A percentile compares a stretch with the other conserved stretches of the same genome.
Evolutionary conservation across 2,113 vertebrate genomes (phyloP).

Genomic region (Atlantisia rogersi): DNA sequence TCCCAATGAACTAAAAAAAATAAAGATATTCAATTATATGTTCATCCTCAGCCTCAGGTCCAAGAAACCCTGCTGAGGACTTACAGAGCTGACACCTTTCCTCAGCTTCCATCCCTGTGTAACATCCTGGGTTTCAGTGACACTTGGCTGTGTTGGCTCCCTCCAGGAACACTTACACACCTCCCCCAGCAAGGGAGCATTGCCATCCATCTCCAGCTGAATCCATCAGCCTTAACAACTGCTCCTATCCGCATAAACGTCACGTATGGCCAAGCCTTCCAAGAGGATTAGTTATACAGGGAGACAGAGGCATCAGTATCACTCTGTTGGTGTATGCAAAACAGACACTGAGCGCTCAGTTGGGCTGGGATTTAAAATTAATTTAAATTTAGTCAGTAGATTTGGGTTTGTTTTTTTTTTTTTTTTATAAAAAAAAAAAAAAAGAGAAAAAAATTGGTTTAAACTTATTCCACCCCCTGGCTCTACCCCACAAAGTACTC

Average conservation of each 20-base stretch:
- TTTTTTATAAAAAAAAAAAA: neutral
- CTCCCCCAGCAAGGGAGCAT: neutral
- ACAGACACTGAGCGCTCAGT: neutral
- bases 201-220: neutral
- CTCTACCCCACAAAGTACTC: neutral
- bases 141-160: slow-evolving; percentile 17
- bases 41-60: neutral
- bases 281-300: neutral
- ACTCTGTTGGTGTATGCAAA: neutral
- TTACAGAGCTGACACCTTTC: neutral
- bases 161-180: neutral
- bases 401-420: neutral
- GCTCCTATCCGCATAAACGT: neutral
- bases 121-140: neutral
- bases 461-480: slow-evolving; percentile 45
- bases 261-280: neutral
- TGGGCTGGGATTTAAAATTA: slow-evolving; percentile 33
- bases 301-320: neutral
- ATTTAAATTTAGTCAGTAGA: slow-evolving; percentile 42
- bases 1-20: neutral
- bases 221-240: slow-evolving; percentile 13
- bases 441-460: neutral
- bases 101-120: slow-evolving; percentile 1
- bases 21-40: neutral
- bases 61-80: neutral